These are phyloP conservation scores for Strigamia crassipes DNA, from an alignment of 2,888 invertebrate genomes.

Conservation along the genomic window DNA sequence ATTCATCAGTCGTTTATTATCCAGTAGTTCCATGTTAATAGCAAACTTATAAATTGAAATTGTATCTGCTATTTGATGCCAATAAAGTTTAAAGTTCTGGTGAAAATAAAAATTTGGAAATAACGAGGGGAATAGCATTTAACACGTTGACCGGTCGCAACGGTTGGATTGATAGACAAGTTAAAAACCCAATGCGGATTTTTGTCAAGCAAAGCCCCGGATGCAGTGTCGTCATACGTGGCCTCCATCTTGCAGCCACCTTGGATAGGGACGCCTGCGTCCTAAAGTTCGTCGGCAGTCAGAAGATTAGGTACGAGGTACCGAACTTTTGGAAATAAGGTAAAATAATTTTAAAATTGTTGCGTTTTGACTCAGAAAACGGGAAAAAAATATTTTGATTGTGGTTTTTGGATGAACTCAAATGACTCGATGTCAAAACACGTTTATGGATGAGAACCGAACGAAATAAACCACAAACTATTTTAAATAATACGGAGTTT, in stretches of 20 bases:
- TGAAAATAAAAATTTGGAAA: background rate
- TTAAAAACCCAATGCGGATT: constrained; percentile 11
- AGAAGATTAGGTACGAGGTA: background rate
- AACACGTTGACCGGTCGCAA: background rate
- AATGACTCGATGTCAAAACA: background rate
- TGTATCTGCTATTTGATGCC: constrained; percentile 22
- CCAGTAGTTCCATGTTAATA: constrained; percentile 10
- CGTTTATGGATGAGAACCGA: background rate
- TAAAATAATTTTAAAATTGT: background rate
- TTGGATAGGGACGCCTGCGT: background rate
- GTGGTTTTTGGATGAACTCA: background rate
- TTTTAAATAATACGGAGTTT: background rate
- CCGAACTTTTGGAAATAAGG: background rate
- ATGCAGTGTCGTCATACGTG: background rate
- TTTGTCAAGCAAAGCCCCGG: background rate
- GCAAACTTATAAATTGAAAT: background rate
- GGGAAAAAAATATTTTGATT: background rate
- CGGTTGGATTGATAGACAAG: background rate
- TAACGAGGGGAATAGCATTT: no score
- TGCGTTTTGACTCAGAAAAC: background rate
- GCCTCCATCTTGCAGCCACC: constrained; percentile 11
- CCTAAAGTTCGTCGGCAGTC: background rate
- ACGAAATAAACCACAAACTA: background rate
- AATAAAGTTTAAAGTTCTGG: constrained; percentile 10
- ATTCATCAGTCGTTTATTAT: constrained; percentile 31